Percentiles rank a stretch among this genome's conserved stretches.
These are phyloP conservation scores for Lasaia peninsularis DNA, from an alignment of 1,140 invertebrate genomes.

Conservation along the genomic window DNA sequence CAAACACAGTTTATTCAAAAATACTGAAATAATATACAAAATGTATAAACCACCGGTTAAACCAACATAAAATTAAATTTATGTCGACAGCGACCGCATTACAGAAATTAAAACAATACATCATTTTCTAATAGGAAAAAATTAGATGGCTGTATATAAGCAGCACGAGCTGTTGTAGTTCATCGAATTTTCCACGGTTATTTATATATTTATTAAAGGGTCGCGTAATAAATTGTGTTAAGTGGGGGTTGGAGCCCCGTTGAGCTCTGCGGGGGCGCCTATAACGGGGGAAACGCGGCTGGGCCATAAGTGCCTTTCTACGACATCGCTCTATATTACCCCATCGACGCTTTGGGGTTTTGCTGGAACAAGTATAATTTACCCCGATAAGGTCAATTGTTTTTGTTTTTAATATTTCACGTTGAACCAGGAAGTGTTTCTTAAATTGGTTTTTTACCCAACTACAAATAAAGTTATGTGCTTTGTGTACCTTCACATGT, in stretches of 20 bases:
- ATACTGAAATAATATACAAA: no score
- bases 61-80: conserved; percentile 10
- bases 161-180: conserved; percentile 49
- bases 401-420: conserved; percentile 11
- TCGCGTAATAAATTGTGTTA: conserved; percentile 70
- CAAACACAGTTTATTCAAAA: no score
- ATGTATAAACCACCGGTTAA: no score
- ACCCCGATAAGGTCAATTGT: conserved; percentile 34
- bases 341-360: conserved; percentile 39
- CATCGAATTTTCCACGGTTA: conserved; percentile 72
- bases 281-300: conserved; percentile 66
- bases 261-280: conserved; percentile 54
- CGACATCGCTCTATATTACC: conserved; percentile 51
- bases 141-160: conserved; percentile 13
- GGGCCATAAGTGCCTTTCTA: conserved; percentile 68
- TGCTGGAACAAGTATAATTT: conserved; percentile 34
- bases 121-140: conserved; percentile 19
- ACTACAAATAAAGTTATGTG: no score
- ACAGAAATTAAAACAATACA: conserved; percentile 24
- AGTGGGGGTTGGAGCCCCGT: conserved; percentile 64
- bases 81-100: not conserved
- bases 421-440: no score
- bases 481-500: no score
- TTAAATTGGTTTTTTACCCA: no score
- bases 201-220: conserved; percentile 75